These are phyloP conservation scores for Australoheros scitulus DNA, from an alignment of 2,113 vertebrate species.

Conservation along the genomic window DNA sequence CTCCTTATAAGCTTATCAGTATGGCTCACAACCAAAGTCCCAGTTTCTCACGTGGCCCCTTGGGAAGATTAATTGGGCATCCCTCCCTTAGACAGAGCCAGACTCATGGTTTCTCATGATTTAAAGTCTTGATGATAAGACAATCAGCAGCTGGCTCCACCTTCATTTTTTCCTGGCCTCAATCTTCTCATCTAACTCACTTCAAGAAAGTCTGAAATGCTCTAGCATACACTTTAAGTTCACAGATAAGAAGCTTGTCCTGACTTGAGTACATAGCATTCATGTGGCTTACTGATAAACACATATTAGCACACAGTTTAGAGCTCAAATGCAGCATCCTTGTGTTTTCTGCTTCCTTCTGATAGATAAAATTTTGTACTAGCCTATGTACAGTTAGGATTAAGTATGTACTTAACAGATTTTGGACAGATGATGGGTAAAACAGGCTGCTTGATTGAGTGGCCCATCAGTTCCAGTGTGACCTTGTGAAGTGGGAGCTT, in stretches of 20 bases:
- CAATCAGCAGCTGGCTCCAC: background rate
- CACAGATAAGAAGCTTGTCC: background rate
- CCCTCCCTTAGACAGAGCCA: background rate
- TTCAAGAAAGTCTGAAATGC: background rate
- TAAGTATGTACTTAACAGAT: conserved; percentile 61
- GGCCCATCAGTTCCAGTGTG: conserved; percentile 51
- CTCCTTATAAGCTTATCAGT: background rate
- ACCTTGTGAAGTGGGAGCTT: conserved; percentile 59
- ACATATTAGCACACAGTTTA: background rate
- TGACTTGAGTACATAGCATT: background rate
- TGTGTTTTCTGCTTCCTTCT: conserved; percentile 26
- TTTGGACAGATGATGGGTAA: conserved; percentile 57
- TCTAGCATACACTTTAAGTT: background rate
- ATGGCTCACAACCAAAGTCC: background rate
- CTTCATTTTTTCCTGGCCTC: background rate
- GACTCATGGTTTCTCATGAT: background rate
- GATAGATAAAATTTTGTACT: background rate
- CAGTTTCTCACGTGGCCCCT: background rate
- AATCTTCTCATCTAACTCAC: background rate
- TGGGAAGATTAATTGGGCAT: background rate
- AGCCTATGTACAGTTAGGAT: conserved; percentile 47
- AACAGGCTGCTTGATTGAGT: conserved; percentile 54
- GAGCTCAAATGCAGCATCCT: background rate
- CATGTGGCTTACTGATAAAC: conserved; percentile 8
- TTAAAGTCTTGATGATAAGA: background rate